A percentile compares a stretch with the other conserved stretches of the same genome.
These are phyloP conservation scores for Fukomys damarensis DNA, from an alignment of 2,113 vertebrate genomes.

Conservation along the genomic window DNA sequence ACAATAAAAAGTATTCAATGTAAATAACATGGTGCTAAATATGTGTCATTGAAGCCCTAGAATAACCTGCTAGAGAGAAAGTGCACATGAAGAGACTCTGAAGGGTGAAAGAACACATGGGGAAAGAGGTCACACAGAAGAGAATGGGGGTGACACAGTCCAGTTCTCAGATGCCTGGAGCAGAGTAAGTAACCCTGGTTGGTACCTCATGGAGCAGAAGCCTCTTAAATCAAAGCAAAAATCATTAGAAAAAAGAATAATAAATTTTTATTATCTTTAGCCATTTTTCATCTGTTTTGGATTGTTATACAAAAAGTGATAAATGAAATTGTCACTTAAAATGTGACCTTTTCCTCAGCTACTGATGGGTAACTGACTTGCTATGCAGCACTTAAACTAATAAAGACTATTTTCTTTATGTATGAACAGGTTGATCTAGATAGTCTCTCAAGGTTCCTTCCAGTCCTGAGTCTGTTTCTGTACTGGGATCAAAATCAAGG, in stretches of 20 bases:
- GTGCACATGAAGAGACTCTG: not conserved
- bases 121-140: not conserved
- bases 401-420: not conserved
- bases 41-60: not conserved
- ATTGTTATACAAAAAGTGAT: not conserved
- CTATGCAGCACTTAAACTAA: not conserved
- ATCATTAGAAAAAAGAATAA: not conserved
- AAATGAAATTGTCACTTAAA: not conserved
- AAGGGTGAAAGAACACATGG: not conserved
- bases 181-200: not conserved
- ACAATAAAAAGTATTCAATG: not conserved
- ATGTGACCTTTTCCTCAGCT: not conserved
- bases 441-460: not conserved
- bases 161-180: not conserved
- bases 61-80: not conserved
- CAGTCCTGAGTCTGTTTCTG: not conserved
- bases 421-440: not conserved
- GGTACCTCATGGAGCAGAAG: accelerated
- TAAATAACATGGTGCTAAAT: not conserved
- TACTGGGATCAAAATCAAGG: not conserved
- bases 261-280: not conserved
- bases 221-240: not conserved
- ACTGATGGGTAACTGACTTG: not conserved
- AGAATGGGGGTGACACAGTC: not conserved
- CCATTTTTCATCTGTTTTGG: not conserved